Conservation (phyloP, 2,797 vertebrate species). For the Leptodactylus fallax region DNA sequence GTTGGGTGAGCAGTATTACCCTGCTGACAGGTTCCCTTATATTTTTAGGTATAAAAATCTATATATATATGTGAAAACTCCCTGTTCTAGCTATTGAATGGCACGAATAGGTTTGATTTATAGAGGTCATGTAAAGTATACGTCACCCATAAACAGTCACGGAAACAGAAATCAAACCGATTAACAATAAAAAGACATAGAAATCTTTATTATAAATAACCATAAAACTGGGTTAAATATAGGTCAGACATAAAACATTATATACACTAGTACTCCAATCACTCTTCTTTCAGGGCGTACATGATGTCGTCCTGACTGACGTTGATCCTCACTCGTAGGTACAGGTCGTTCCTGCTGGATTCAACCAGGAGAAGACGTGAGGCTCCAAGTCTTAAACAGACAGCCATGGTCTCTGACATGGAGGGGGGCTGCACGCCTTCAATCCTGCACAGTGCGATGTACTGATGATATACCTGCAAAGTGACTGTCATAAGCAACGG, state of each 20-base stretch:
- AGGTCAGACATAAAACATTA: slow-evolving; percentile 9
- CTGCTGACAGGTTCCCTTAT: too few relatives aligned
- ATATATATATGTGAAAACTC: too few relatives aligned
- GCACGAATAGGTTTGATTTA: too few relatives aligned
- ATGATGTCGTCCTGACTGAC: slow-evolving; percentile 90
- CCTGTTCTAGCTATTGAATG: too few relatives aligned
- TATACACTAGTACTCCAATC: slow-evolving; percentile 30
- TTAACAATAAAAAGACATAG: slow-evolving; percentile 17
- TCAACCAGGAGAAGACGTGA: slow-evolving; percentile 89
- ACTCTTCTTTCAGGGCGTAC: slow-evolving; percentile 86
- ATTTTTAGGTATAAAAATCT: too few relatives aligned
- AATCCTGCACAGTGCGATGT: slow-evolving; percentile 86
- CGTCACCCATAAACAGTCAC: too few relatives aligned
- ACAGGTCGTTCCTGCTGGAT: slow-evolving; percentile 82
- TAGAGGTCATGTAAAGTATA: too few relatives aligned
- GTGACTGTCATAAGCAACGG: not conserved
- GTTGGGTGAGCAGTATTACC: too few relatives aligned
- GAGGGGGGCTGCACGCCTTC: slow-evolving; percentile 85
- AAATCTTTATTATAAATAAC: slow-evolving; percentile 60
- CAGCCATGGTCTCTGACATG: slow-evolving; percentile 83
- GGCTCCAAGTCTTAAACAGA: slow-evolving; percentile 85
- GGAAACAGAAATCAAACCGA: too few relatives aligned
- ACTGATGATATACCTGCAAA: slow-evolving; percentile 87
- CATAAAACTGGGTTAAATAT: not conserved
- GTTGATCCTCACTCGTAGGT: slow-evolving; percentile 88